These are phyloP conservation scores for Whitmania pigra DNA, from an alignment of 1,140 invertebrate species.

Conservation along the genomic window DNA sequence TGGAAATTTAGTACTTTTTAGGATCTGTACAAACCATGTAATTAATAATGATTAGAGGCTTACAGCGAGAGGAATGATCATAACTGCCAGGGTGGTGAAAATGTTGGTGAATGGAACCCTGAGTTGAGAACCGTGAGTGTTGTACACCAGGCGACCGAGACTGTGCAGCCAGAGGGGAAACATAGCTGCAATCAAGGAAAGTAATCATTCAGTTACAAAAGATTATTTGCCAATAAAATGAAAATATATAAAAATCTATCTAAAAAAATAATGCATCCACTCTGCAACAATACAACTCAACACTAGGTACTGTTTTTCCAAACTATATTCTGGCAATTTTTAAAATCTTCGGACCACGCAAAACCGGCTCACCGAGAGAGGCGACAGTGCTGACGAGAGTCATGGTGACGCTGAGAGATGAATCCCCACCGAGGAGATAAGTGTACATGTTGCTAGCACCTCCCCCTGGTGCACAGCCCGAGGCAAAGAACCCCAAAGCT, in stretches of 20 bases:
- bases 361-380: conserved; percentile 56
- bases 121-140: conserved; percentile 51
- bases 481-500: conserved; percentile 71
- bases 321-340: too few species aligned
- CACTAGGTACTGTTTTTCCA: too few species aligned
- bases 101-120: conserved; percentile 67
- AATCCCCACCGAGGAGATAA: conserved; percentile 68
- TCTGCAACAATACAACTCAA: too few species aligned
- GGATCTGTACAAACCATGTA: too few species aligned
- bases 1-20: too few species aligned
- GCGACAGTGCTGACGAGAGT: conserved; percentile 74
- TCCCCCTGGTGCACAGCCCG: conserved; percentile 75
- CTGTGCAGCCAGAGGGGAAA: conserved; percentile 92
- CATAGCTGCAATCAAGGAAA: conserved; percentile 54
- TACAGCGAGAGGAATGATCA: not conserved
- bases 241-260: not conserved
- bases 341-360: not conserved
- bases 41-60: not conserved
- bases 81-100: conserved; percentile 58
- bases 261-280: too few species aligned
- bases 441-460: conserved; percentile 94
- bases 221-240: not conserved
- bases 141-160: conserved; percentile 63
- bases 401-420: conserved; percentile 80
- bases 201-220: not conserved